Evolutionary conservation across 1,140 invertebrate species (phyloP).

Genomic region (Neodiprion lecontei): DNA sequence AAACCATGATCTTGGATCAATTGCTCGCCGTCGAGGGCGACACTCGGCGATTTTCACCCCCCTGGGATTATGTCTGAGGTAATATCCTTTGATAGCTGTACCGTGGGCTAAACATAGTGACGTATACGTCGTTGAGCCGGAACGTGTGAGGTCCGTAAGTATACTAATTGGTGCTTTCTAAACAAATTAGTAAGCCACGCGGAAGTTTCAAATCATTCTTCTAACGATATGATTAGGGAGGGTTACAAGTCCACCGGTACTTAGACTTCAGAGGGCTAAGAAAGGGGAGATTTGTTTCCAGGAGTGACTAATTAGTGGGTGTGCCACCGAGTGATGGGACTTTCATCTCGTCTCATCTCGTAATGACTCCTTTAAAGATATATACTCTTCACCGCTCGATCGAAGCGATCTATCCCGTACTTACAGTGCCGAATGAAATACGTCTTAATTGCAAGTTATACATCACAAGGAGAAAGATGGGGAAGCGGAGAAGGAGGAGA

Average conservation of each 20-base stretch:
- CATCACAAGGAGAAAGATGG: too few relatives aligned
- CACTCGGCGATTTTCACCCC: too few relatives aligned
- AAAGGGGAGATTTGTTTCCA: neutral
- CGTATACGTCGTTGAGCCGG: neutral
- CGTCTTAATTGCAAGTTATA: neutral
- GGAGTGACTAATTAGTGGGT: conserved; percentile 19
- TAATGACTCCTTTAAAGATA: neutral
- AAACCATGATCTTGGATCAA: too few relatives aligned
- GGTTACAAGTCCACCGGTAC: neutral
- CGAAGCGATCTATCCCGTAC: neutral
- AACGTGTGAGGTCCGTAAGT: neutral
- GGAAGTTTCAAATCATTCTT: conserved; percentile 2
- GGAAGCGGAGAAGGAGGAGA: too few relatives aligned
- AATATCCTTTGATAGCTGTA: too few relatives aligned
- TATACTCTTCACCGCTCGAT: neutral
- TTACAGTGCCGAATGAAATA: neutral
- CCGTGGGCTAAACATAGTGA: neutral
- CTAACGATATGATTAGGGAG: conserved; percentile 2
- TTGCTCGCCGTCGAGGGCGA: too few relatives aligned
- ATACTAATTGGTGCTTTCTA: conserved; percentile 2
- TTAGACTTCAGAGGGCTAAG: neutral
- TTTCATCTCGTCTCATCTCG: conserved; percentile 15
- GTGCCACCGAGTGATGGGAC: conserved; percentile 17
- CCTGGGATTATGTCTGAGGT: too few relatives aligned
- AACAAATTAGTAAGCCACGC: neutral